Evolutionary conservation across 2,113 vertebrate species (phyloP), one percentile per base, ranked within the genome.

Genomic region (Nicator chloris): DNA sequence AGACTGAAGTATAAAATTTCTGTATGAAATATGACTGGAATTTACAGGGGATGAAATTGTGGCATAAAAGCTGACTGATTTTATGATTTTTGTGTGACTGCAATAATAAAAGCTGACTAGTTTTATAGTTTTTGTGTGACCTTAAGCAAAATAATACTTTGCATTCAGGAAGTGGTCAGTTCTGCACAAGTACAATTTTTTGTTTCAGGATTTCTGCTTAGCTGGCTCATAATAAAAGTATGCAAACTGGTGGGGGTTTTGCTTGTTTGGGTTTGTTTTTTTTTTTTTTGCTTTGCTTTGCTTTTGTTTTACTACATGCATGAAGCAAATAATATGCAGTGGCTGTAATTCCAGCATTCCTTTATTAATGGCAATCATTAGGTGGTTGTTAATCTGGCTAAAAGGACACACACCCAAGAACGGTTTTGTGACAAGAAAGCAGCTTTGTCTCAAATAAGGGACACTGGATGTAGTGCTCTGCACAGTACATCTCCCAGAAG

Each of bases 361-460:
- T 82, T 93, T 86, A 80, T 71, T 77, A 81, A 80, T 20, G 10
- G 78, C 90, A 92, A 92, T 90, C 44, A 60, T 88, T 65, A 84
- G 40, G 35, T 8, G 3, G 20, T 91, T 66, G 30, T 85, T 93
- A 86, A 81, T 71, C 39, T 86, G 70, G 73, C 77, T 86, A 63
- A 90, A 92, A 90, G 57, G 60, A 56, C 28, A n/a, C 0, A 5
- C 11, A 3, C 37, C 50, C 37, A 72, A 33, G 96, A 95, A 92
- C 64, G 79, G 23, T 53, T 70, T 81, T 92, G 30, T 92, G 56
- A 47, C 75, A 92, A 95, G 86, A 91, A 92, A 90, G 69, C 71
- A 85, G 72, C 87, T 95, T 91, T 78, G 79, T 92, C 64, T 94
- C 77, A 73, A 90, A 82, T 95, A 71, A 97, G 95, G 95, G 85